Evolutionary conservation across 2,888 invertebrate species (phyloP).

Genomic region (Spisula solida): DNA sequence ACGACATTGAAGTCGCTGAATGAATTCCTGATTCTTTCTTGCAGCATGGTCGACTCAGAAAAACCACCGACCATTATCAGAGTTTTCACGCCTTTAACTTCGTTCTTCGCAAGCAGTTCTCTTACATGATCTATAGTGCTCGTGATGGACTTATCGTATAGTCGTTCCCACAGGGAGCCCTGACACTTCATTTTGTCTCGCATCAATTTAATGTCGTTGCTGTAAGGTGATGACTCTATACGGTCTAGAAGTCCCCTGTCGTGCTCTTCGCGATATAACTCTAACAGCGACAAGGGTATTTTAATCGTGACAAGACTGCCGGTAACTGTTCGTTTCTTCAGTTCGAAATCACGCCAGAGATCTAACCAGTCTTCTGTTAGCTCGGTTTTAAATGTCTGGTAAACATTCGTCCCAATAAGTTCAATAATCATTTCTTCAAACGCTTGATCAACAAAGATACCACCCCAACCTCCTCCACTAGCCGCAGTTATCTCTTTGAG

Average conservation of each 20-base stretch:
- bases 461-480: conserved; percentile 55
- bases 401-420: conserved; percentile 25
- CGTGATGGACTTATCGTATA: conserved; percentile 25
- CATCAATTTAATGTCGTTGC: background rate
- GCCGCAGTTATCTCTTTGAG: conserved; percentile 34
- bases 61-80: conserved; percentile 51
- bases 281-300: background rate
- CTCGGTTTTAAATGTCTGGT: conserved; percentile 11
- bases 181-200: conserved; percentile 31
- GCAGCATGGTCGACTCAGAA: conserved; percentile 37
- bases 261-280: background rate
- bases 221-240: background rate
- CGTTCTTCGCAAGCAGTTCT: background rate
- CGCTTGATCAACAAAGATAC: conserved; percentile 40
- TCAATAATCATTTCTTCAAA: conserved; percentile 38
- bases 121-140: conserved; percentile 32
- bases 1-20: conserved; percentile 32
- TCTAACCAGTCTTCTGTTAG: conserved; percentile 32
- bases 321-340: background rate
- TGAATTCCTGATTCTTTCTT: background rate
- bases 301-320: conserved; percentile 3
- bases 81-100: background rate
- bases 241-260: background rate
- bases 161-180: background rate
- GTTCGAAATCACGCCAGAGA: background rate